Conservation (phyloP, 1,140 invertebrate species). For the Macrobrachium rosenbergii region DNA sequence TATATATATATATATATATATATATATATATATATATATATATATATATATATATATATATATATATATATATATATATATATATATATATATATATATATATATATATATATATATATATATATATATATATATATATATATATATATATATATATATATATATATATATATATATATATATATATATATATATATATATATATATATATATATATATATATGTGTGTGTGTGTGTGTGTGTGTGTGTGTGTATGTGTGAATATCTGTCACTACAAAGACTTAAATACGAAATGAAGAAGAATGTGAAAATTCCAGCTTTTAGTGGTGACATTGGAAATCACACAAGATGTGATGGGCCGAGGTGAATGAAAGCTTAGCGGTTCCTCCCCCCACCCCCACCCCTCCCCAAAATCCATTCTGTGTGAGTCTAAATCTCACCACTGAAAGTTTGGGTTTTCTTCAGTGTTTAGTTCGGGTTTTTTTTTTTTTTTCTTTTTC, state of each 20-base stretch:
- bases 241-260: neutral
- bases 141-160: neutral
- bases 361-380: no score
- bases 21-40: constrained; percentile 10
- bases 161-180: neutral
- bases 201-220: neutral
- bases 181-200: neutral
- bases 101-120: neutral
- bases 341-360: no score
- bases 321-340: no score
- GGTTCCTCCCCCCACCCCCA: no score
- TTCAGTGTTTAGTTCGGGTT: no score
- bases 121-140: neutral
- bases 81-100: neutral
- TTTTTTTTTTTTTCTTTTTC: no score
- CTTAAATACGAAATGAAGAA: no score
- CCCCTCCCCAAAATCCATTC: no score
- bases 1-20: neutral
- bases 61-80: neutral
- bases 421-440: no score
- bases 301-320: no score
- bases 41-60: neutral
- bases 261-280: neutral
- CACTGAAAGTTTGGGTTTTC: no score
- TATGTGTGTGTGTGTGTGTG: constrained; percentile 17